Conservation (phyloP, 2,113 vertebrate genomes). For the Ginglymostoma cirratum region DNA sequence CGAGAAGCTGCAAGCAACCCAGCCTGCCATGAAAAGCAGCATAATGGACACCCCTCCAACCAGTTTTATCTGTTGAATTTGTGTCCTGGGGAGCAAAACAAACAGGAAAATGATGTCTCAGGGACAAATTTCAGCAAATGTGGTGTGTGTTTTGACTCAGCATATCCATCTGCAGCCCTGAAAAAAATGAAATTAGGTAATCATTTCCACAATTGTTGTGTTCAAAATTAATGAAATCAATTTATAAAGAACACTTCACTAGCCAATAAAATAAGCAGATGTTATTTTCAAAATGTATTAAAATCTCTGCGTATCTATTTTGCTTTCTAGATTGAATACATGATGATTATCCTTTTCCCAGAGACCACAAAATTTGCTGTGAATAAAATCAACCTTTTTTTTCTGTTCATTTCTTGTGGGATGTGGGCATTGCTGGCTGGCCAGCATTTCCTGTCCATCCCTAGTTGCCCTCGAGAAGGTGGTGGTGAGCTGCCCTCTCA, state of each 20-base stretch:
- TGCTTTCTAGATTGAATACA: neutral
- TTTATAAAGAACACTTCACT: neutral
- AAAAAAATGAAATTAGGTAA: neutral
- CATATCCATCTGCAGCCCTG: neutral
- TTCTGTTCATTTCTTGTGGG: no score
- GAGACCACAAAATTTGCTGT: no score
- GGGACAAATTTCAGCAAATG: neutral
- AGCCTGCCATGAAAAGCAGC: slow-evolving; percentile 69
- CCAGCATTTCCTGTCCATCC: no score
- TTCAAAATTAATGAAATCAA: neutral
- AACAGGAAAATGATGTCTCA: slow-evolving; percentile 28
- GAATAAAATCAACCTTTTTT: no score
- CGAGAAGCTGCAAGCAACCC: slow-evolving; percentile 67
- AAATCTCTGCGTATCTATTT: no score
- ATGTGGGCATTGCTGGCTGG: no score
- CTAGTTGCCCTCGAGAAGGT: no score
- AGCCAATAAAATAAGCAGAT: neutral
- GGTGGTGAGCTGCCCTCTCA: no score
- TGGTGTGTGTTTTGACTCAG: neutral
- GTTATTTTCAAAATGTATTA: neutral
- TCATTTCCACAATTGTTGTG: neutral
- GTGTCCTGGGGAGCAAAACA: slow-evolving; percentile 53
- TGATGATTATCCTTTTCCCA: no score
- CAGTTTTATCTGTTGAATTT: slow-evolving; percentile 54
- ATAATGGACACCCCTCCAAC: slow-evolving; percentile 65